Evolutionary conservation across 2,113 vertebrate genomes (phyloP).

Genomic region (Phaethon lepturus): DNA sequence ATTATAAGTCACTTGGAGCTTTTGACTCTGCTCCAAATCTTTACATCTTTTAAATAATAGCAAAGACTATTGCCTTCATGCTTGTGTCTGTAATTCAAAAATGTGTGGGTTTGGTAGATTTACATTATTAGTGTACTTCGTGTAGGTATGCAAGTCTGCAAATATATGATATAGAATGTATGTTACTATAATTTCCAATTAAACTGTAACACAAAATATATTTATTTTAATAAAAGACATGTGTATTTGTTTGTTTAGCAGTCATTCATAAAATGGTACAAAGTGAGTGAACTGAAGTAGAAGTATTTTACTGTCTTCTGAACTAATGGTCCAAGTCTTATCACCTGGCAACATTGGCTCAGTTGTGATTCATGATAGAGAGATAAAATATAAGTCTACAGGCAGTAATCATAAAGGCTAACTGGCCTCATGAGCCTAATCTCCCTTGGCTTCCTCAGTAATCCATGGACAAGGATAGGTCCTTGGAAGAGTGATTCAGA

Average conservation of each 20-base stretch:
- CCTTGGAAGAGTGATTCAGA: constrained; percentile 10
- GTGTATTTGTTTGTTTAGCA: background rate
- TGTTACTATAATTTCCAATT: background rate
- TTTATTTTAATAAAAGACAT: background rate
- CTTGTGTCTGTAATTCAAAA: background rate
- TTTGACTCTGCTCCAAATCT: background rate
- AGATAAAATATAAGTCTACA: constrained; percentile 20
- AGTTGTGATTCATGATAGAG: background rate
- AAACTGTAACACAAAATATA: background rate
- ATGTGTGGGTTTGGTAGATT: background rate
- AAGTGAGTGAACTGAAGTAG: background rate
- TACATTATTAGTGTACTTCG: background rate
- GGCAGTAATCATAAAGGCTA: constrained; percentile 30
- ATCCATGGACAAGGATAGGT: background rate
- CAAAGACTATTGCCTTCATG: background rate
- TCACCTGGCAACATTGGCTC: background rate
- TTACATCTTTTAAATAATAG: background rate
- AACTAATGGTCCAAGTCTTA: constrained; percentile 31
- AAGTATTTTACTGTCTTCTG: background rate
- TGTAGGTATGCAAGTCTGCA: background rate
- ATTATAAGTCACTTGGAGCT: background rate
- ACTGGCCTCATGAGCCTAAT: constrained; percentile 23
- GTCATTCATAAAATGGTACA: background rate
- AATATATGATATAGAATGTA: background rate
- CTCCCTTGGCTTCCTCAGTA: constrained; percentile 12